Percentiles rank a stretch among this genome's conserved stretches.
Evolutionary conservation across 2,888 invertebrate species (phyloP).

Genomic region (Patella ulyssiponensis): DNA sequence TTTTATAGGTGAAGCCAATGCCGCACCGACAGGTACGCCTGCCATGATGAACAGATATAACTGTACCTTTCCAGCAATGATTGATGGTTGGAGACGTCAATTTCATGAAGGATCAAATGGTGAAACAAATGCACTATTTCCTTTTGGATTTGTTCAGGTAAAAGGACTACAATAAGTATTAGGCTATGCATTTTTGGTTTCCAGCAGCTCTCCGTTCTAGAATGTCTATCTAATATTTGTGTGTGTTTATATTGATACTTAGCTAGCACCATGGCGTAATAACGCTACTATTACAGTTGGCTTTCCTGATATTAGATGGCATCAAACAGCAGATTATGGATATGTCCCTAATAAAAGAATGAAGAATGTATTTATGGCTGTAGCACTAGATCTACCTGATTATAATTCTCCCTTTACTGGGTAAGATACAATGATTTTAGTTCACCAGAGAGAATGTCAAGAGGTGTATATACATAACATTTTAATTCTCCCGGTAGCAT

Average conservation of each 20-base stretch:
- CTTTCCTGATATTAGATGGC: slow-evolving; percentile 21
- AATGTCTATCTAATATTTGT: too few relatives aligned
- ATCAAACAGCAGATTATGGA: slow-evolving; percentile 21
- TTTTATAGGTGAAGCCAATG: slow-evolving; percentile 55
- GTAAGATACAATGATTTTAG: slow-evolving; percentile 14
- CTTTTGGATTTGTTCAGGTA: slow-evolving; percentile 69
- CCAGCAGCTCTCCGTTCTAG: too few relatives aligned
- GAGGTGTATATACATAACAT: too few relatives aligned
- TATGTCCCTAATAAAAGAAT: slow-evolving; percentile 20
- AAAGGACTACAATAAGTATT: neutral
- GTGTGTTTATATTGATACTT: neutral
- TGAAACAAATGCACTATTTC: slow-evolving; percentile 54
- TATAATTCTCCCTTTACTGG: slow-evolving; percentile 4
- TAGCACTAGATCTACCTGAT: slow-evolving; percentile 13
- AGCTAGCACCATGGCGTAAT: slow-evolving; percentile 3
- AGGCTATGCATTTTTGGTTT: neutral
- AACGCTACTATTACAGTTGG: slow-evolving; percentile 13
- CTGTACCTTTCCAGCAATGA: slow-evolving; percentile 64
- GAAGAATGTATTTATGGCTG: slow-evolving; percentile 19
- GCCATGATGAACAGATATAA: slow-evolving; percentile 44
- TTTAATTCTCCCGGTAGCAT: too few relatives aligned
- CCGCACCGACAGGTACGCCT: slow-evolving; percentile 28
- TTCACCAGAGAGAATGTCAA: neutral
- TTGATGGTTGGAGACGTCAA: slow-evolving; percentile 59
- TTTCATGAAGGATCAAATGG: slow-evolving; percentile 46